Conservation (phyloP, 2,113 vertebrate species). For the Castor canadensis region DNA sequence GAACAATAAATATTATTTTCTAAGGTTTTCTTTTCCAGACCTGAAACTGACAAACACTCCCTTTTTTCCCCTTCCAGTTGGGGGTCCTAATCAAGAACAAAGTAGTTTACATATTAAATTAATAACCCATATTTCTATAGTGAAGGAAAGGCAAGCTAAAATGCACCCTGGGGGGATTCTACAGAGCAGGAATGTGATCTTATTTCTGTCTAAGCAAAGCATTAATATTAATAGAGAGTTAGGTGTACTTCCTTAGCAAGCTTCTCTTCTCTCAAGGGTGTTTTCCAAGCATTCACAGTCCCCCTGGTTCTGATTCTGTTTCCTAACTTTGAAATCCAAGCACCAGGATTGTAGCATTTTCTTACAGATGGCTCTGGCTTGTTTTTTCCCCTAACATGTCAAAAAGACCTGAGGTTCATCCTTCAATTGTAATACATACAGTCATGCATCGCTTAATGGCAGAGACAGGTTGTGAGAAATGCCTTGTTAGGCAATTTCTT, state of each 20-base stretch:
- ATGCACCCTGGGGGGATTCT: neutral
- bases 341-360: neutral
- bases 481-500: neutral
- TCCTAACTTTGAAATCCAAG: constrained; percentile 44
- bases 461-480: neutral
- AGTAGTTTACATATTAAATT: constrained; percentile 72
- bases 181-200: neutral
- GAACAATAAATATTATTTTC: neutral
- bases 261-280: constrained; percentile 42
- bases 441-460: neutral
- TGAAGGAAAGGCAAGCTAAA: constrained; percentile 49
- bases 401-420: neutral
- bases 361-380: no score
- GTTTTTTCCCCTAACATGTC: neutral
- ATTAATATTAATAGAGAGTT: constrained; percentile 68
- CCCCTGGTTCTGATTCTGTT: neutral
- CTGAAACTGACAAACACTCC: neutral
- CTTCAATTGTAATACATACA: neutral
- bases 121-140: neutral
- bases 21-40: neutral
- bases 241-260: constrained; percentile 28
- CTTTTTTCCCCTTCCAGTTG: neutral
- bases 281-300: neutral
- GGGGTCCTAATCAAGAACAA: neutral
- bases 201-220: constrained; percentile 36